Evolutionary conservation across 64 coral and sea anemone genomes (phyloP).

Genomic region (Platygyra sinensis): DNA sequence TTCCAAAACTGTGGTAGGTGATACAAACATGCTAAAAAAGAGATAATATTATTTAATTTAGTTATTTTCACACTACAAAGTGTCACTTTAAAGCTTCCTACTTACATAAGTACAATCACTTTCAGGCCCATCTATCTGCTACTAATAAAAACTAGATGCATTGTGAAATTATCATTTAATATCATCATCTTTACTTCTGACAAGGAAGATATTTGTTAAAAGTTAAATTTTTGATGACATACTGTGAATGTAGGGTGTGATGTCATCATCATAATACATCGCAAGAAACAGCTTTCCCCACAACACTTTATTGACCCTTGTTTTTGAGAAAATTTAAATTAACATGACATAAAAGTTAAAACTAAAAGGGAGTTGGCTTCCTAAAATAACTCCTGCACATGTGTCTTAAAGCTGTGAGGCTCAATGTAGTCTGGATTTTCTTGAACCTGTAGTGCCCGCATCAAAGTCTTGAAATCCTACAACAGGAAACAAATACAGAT

Average conservation of each 20-base stretch:
- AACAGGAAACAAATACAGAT: no score
- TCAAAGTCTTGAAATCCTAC: no score
- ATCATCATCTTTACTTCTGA: neutral
- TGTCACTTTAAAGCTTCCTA: neutral
- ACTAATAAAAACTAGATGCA: slow-evolving; percentile 13
- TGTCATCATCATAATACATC: slow-evolving; percentile 65
- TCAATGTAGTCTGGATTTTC: slow-evolving; percentile 37
- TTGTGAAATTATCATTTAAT: slow-evolving; percentile 14
- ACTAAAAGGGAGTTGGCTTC: no score
- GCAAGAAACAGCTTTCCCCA: slow-evolving; percentile 49
- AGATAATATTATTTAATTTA: no score
- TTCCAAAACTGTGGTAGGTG: no score
- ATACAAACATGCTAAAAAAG: no score
- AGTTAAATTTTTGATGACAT: neutral
- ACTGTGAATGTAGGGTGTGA: slow-evolving; percentile 1
- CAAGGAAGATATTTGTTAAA: neutral
- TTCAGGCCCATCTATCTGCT: slow-evolving; percentile 14
- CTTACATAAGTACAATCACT: slow-evolving; percentile 5
- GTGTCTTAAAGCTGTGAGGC: slow-evolving; percentile 27
- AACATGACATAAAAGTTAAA: no score
- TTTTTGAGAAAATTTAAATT: no score
- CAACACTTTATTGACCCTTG: no score
- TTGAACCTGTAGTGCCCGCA: no score
- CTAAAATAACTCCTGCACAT: slow-evolving; percentile 42
- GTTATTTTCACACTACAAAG: slow-evolving; percentile 9